Evolutionary conservation across 2,888 invertebrate species (phyloP).

Genomic region (Drosophila prolongata): DNA sequence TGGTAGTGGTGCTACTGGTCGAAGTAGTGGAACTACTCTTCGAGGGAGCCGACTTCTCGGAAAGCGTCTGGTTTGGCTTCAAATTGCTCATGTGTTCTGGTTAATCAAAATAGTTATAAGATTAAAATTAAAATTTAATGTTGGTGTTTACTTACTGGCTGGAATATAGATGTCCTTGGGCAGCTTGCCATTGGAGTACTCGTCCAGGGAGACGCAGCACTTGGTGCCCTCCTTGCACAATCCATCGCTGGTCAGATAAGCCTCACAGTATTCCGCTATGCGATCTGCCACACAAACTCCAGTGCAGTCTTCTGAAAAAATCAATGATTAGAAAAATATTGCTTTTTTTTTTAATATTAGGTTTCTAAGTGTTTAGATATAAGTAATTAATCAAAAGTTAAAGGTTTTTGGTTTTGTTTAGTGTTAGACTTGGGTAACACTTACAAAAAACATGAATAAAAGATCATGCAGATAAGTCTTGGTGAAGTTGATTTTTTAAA

Average conservation of each 20-base stretch:
- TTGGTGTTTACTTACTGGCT: constrained; percentile 84
- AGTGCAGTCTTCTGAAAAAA: constrained; percentile 86
- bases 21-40: constrained; percentile 52
- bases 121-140: fast-evolving
- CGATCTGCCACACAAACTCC: constrained; percentile 93
- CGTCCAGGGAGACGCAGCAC: constrained; percentile 93
- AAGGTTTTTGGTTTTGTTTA: too few relatives aligned
- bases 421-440: too few relatives aligned
- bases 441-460: too few relatives aligned
- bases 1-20: constrained; percentile 56
- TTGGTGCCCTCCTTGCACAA: constrained; percentile 90
- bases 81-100: constrained; percentile 82
- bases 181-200: constrained; percentile 88
- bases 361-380: too few relatives aligned
- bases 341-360: too few relatives aligned
- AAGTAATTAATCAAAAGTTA: too few relatives aligned
- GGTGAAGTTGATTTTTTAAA: too few relatives aligned
- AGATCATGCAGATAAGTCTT: too few relatives aligned
- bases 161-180: constrained; percentile 91
- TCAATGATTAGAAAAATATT: too few relatives aligned
- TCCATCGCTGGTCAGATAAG: constrained; percentile 89
- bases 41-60: constrained; percentile 42
- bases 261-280: constrained; percentile 94
- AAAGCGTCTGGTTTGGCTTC: constrained; percentile 68
- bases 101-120: neutral